Evolutionary conservation across 1,140 invertebrate genomes (phyloP).

Genomic region (Harpegnathos saltator): DNA sequence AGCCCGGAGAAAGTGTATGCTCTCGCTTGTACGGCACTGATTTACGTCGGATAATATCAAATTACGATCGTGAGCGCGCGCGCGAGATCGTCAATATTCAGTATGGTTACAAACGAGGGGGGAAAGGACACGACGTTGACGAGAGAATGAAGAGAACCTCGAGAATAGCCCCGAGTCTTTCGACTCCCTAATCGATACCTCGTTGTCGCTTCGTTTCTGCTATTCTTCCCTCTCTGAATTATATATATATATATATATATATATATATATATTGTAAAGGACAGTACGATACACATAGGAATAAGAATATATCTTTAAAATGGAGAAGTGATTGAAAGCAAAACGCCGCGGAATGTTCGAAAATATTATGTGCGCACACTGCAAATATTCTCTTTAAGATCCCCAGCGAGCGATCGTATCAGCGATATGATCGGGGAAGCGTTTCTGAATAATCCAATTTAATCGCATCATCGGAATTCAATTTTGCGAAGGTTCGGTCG

Average conservation of each 20-base stretch:
- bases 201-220: not conserved
- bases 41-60: slow-evolving; percentile 74
- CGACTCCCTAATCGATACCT: not conserved
- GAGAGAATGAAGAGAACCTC: slow-evolving; percentile 8
- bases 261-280: too few relatives aligned
- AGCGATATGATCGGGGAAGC: slow-evolving; percentile 33
- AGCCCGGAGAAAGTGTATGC: slow-evolving; percentile 54
- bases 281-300: too few relatives aligned
- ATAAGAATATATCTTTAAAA: too few relatives aligned
- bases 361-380: not conserved
- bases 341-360: not conserved
- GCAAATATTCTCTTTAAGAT: slow-evolving; percentile 44
- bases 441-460: slow-evolving; percentile 42
- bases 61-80: slow-evolving; percentile 67
- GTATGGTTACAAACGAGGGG: slow-evolving; percentile 16
- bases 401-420: slow-evolving; percentile 34
- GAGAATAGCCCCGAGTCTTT: not conserved
- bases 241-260: too few relatives aligned
- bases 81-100: slow-evolving; percentile 60
- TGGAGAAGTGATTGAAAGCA: too few relatives aligned
- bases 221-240: not conserved
- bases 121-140: not conserved
- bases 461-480: slow-evolving; percentile 48
- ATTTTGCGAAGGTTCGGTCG: slow-evolving; percentile 22
- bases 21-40: slow-evolving; percentile 57